Conservation (phyloP, 1,140 invertebrate genomes). For the Saccostrea glomerata region DNA sequence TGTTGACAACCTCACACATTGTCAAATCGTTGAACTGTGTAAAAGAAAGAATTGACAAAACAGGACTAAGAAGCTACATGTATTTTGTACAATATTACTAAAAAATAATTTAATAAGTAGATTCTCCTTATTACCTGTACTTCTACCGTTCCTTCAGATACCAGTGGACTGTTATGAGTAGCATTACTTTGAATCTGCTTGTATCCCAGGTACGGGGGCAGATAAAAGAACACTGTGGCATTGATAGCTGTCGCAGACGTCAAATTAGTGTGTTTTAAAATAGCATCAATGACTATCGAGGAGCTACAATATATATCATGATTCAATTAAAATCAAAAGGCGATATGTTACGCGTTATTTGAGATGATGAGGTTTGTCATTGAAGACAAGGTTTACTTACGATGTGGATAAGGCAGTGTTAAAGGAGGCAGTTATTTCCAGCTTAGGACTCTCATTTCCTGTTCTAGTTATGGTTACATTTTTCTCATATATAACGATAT, state of each 20-base stretch:
- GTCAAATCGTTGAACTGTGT: constrained; percentile 55
- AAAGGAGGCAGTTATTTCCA: constrained; percentile 58
- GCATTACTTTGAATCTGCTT: not conserved
- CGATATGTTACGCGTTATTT: too few relatives aligned
- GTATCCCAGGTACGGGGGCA: constrained; percentile 62
- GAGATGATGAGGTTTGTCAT: too few relatives aligned
- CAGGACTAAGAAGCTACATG: not conserved
- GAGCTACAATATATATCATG: constrained; percentile 43
- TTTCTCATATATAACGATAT: constrained; percentile 59
- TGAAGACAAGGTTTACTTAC: constrained; percentile 49
- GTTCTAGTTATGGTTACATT: constrained; percentile 56
- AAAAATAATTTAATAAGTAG: not conserved
- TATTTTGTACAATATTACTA: not conserved
- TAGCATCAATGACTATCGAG: constrained; percentile 54
- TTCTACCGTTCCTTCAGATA: constrained; percentile 33
- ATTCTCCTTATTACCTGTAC: constrained; percentile 32
- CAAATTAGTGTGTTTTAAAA: constrained; percentile 57
- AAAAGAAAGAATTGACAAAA: not conserved
- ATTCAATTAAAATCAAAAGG: not conserved
- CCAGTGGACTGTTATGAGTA: not conserved
- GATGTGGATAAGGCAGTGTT: constrained; percentile 56
- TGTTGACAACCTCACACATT: constrained; percentile 58
- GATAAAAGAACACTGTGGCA: constrained; percentile 60
- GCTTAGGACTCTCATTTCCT: constrained; percentile 55
- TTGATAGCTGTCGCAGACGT: constrained; percentile 67